These are phyloP conservation scores for Dusona sp. DNA, from an alignment of 2,888 invertebrate species.

Conservation along the genomic window DNA sequence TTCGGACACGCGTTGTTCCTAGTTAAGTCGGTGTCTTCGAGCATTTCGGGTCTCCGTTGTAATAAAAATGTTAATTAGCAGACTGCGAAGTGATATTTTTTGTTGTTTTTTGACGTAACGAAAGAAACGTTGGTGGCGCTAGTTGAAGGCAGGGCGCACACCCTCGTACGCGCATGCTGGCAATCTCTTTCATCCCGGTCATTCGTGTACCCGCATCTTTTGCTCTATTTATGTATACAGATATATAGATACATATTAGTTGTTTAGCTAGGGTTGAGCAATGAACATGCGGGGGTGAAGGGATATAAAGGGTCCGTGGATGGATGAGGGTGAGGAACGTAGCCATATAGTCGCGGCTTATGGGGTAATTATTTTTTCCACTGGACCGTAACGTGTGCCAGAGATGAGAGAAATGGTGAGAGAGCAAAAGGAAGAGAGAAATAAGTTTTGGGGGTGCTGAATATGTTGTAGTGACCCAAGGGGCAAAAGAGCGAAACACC, in stretches of 20 bases:
- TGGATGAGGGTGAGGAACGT: slow-evolving; percentile 30
- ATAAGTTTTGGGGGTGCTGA: slow-evolving; percentile 37
- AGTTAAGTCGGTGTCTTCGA: slow-evolving; percentile 57
- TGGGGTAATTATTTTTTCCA: slow-evolving; percentile 68
- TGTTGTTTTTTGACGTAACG: slow-evolving; percentile 12
- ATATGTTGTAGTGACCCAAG: slow-evolving; percentile 43
- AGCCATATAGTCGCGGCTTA: slow-evolving; percentile 56
- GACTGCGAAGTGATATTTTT: slow-evolving; percentile 16
- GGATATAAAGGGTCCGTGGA: slow-evolving; percentile 6
- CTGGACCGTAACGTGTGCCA: slow-evolving; percentile 59
- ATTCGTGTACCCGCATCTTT: slow-evolving; percentile 61
- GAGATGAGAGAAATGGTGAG: slow-evolving; percentile 40
- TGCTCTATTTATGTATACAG: neutral
- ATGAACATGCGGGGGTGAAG: slow-evolving; percentile 23
- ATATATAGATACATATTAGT: neutral
- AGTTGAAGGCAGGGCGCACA: slow-evolving; percentile 5
- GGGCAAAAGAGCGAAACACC: slow-evolving; percentile 45
- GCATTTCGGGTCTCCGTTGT: slow-evolving; percentile 44
- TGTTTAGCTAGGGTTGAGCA: slow-evolving; percentile 10
- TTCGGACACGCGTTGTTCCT: slow-evolving; percentile 57
- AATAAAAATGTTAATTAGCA: slow-evolving; percentile 69
- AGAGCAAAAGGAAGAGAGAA: slow-evolving; percentile 3
- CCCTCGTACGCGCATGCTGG: slow-evolving; percentile 42
- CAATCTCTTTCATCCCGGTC: slow-evolving; percentile 63
- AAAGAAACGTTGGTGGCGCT: slow-evolving; percentile 39